Base-by-base conservation (phyloP, 2,888 invertebrate species). In the Diarsia mendica region DNA sequence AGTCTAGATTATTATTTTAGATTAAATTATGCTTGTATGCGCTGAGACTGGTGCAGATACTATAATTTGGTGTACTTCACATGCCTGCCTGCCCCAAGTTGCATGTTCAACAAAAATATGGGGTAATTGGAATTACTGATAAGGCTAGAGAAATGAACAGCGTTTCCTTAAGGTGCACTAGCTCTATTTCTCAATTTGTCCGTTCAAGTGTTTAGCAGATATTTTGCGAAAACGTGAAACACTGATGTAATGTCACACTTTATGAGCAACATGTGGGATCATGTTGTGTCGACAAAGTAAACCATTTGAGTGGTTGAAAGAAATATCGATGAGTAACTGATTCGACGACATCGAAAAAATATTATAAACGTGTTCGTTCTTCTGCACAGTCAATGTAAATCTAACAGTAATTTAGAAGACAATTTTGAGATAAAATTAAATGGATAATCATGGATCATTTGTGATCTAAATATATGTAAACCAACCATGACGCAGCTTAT, bases 201-300 rank as follows among this genome's bases (percentile, higher is more conserved):
- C 2, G 46, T 49, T n/a, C 20, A 49, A 60, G 64, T 81, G 28
- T 23, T 80, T 61, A 73, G 28, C 80, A 64, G 39, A 44, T n/a
- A 44, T 53, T 80, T 79, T 53, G 48, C 58, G 67, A 75, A 75
- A 79, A 67, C 49, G 51, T 64, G 58, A 46, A 66, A 49, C 53
- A 49, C 65, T 75, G 58, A 53, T 79, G 81, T 81, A 75, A 79
- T 68, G 51, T 68, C 76, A 75, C 76, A 68, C 67, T 60, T 63
- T 48, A 48, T 20, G 48, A 51, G 58, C 33, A 51, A 64, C 39
- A 9, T 28, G n/a, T 67, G n/a, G 18, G 18, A 75, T 65, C 51
- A 48, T 65, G 39, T 65, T 65, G 39, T 65, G 23, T 49, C 58
- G 33, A 18, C 53, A 63, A 61, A 33, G 44, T 75, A 39, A 67